Evolutionary conservation across 2,888 invertebrate species (phyloP), one percentile per base, ranked within the genome.

Genomic region (Poecilus cupreus): DNA sequence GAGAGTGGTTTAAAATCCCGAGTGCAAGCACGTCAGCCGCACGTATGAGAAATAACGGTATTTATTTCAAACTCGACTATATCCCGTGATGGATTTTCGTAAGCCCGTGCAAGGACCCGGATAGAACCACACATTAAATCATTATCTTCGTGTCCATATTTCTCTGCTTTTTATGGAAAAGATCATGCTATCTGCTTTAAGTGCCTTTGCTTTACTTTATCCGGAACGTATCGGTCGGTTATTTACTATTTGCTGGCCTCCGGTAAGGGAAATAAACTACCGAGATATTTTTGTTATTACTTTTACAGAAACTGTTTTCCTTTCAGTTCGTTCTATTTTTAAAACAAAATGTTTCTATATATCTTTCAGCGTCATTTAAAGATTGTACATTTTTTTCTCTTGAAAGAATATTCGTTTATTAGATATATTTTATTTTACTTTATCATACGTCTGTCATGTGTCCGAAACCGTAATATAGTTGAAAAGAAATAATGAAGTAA

Each of bases 41-140:
- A 46, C 57, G 57, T 80, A 80, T 80, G 72, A 80, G 80, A 72
- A 80, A 80, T 80, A 80, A 80, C 80, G 22, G 80, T 72, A 72
- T 72, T 80, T 72, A 80, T 72, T 80, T 80, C 80, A 54, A 72
- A 80, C 80, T 72, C 70, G 54, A 43, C 54, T 80, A 54, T 80
- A 79, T 68, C 79, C 79, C 54, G 49, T 79, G 79, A 79, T 79
- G 80, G 80, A 80, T 80, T 22, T 54, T 10, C 80, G 22, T 72
- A 80, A 72, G 80, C 72, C 13, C 57, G 57, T 43, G 22, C 37
- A 51, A 70, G 57, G 57, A 72, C 72, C 32, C 57, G 22, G 18
- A 20, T 51, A 80, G 22, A 13, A 57, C 72, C 72, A 26, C 79
- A 79, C 54, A 79, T 79, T 79, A 70, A 79, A 70, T 79, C 79